Evolutionary conservation across 2,888 invertebrate genomes (phyloP).

Genomic region (Megalurothrips usitatus): DNA sequence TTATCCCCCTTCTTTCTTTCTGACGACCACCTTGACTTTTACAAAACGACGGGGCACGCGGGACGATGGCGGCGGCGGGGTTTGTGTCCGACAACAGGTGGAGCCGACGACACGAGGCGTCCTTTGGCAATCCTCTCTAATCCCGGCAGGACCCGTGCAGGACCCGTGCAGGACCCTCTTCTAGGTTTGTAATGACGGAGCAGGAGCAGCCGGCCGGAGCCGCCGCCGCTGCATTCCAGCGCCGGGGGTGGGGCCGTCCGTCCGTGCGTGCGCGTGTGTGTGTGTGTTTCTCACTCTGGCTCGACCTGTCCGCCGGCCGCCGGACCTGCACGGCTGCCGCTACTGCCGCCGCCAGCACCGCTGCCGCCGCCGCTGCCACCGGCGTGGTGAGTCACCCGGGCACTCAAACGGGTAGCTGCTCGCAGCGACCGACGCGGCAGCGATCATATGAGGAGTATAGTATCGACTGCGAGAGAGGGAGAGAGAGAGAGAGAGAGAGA

Average conservation of each 20-base stretch:
- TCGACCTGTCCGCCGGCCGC: not conserved
- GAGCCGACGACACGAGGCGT: not conserved
- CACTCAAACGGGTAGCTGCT: not conserved
- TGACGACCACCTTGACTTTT: not conserved
- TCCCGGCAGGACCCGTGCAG: not conserved
- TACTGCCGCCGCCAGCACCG: not conserved
- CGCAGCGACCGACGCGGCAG: not conserved
- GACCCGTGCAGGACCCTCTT: too few relatives aligned
- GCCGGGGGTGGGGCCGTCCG: constrained; percentile 8
- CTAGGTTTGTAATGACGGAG: not conserved
- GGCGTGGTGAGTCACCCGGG: not conserved
- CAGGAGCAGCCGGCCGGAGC: not conserved
- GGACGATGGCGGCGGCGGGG: too few relatives aligned
- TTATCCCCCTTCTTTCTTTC: too few relatives aligned
- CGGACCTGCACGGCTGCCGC: not conserved
- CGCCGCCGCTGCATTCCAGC: not conserved
- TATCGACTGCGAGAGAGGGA: not conserved
- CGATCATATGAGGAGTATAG: not conserved
- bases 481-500: not conserved
- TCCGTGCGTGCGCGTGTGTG: not conserved
- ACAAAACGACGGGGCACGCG: not conserved
- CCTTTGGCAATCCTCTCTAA: not conserved
- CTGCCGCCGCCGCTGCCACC: not conserved
- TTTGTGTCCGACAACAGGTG: not conserved
- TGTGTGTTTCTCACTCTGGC: constrained; percentile 11